Conservation (phyloP, 2,888 invertebrate species). For the Chymomyza caudatula region DNA sequence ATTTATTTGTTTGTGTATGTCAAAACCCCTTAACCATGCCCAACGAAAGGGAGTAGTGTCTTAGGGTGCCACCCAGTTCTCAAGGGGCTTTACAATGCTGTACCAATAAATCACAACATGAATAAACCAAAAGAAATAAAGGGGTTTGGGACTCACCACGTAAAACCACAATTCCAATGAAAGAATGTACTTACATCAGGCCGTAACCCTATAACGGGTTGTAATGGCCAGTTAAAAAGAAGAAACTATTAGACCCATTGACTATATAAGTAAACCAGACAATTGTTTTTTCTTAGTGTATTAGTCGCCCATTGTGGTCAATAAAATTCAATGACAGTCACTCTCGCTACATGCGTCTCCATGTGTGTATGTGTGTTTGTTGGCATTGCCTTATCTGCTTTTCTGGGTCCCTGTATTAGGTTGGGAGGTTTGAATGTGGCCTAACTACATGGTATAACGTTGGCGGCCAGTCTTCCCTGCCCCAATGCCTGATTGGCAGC, state of each 20-base stretch:
- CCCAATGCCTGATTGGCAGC: constrained; percentile 5
- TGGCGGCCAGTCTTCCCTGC: background rate
- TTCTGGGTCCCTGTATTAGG: constrained; percentile 44
- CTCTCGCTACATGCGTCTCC: background rate
- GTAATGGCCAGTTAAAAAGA: no score
- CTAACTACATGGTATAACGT: background rate
- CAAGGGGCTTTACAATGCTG: no score
- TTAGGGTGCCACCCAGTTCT: no score
- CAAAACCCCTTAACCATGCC: background rate
- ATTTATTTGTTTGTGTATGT: background rate
- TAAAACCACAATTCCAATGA: no score
- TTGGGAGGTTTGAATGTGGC: background rate
- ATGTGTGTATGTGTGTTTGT: background rate
- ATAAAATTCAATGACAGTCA: constrained; percentile 57
- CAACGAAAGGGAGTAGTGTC: background rate
- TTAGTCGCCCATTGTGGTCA: constrained; percentile 51
- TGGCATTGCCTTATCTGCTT: constrained; percentile 49
- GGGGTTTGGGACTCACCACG: no score
- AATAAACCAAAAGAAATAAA: no score
- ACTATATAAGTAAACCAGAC: background rate
- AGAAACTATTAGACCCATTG: background rate
- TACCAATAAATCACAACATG: no score
- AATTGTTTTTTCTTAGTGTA: background rate
- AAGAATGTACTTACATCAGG: no score
- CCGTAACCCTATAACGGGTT: no score